These are phyloP conservation scores for Tringa solitaria DNA, from an alignment of 2,113 vertebrate species.

Conservation along the genomic window DNA sequence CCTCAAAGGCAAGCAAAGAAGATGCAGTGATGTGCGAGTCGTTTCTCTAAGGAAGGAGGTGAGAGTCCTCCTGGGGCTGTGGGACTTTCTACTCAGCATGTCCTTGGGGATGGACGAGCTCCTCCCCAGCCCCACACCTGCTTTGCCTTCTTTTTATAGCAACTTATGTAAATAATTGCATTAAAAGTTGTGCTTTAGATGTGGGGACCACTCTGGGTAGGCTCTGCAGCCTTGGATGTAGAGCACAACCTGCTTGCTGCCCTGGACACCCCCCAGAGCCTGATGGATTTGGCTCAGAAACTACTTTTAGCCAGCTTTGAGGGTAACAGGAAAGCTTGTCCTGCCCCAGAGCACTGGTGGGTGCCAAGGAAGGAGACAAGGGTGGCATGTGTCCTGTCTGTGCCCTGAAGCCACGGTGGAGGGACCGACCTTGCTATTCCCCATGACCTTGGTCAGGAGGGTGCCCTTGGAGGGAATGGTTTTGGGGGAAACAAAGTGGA, in stretches of 20 bases:
- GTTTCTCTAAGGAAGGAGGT: not conserved
- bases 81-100: not conserved
- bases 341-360: not conserved
- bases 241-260: accelerated
- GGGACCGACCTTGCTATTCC: accelerated
- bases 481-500: not conserved
- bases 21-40: accelerated
- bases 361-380: not conserved
- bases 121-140: accelerated
- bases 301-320: not conserved
- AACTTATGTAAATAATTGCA: accelerated
- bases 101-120: not conserved
- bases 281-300: not conserved
- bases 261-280: accelerated
- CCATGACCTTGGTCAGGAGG: not conserved
- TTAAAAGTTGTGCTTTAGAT: not conserved
- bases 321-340: not conserved
- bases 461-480: accelerated
- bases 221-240: not conserved
- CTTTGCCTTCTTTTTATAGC: not conserved
- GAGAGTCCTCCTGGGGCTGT: accelerated
- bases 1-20: accelerated
- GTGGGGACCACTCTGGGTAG: accelerated
- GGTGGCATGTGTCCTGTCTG: not conserved
- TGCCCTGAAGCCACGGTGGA: not conserved